Conservation (phyloP, 1,140 invertebrate species). For the Caenorhabditis remanei region DNA sequence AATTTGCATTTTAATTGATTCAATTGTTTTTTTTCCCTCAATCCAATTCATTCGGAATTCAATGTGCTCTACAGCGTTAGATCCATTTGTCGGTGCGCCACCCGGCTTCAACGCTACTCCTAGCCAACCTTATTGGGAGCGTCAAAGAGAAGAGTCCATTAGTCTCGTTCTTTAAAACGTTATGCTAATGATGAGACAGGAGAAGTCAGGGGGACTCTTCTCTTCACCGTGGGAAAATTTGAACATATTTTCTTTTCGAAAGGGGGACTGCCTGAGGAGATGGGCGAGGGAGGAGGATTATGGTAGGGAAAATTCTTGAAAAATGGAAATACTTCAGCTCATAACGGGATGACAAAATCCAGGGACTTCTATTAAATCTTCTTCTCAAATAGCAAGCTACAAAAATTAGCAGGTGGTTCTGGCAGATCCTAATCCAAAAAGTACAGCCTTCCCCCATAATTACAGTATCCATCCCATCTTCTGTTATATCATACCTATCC, state of each 20-base stretch:
- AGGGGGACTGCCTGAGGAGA: not conserved
- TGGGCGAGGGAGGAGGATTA: not conserved
- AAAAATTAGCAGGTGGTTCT: not conserved
- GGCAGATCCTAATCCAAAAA: conserved; percentile 21
- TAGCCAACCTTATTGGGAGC: too few species aligned
- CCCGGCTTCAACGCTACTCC: not conserved
- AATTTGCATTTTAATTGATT: conserved; percentile 27
- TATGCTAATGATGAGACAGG: conserved; percentile 11
- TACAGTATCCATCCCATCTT: not conserved
- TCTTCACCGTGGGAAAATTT: conserved; percentile 22
- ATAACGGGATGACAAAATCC: not conserved
- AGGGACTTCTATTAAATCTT: not conserved
- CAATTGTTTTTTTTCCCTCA: not conserved
- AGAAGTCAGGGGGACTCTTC: conserved; percentile 6
- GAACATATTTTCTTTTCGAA: not conserved
- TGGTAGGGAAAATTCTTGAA: not conserved
- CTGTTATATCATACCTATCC: not conserved
- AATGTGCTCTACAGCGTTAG: not conserved
- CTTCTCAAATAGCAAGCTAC: not conserved
- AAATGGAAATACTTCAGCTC: not conserved
- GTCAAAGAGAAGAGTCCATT: conserved; percentile 9
- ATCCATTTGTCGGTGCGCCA: not conserved
- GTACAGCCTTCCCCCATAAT: not conserved
- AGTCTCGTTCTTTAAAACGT: conserved; percentile 29
- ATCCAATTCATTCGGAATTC: conserved; percentile 16